Evolutionary conservation across 2,888 invertebrate genomes (phyloP).

Genomic region (Ctena decussata): DNA sequence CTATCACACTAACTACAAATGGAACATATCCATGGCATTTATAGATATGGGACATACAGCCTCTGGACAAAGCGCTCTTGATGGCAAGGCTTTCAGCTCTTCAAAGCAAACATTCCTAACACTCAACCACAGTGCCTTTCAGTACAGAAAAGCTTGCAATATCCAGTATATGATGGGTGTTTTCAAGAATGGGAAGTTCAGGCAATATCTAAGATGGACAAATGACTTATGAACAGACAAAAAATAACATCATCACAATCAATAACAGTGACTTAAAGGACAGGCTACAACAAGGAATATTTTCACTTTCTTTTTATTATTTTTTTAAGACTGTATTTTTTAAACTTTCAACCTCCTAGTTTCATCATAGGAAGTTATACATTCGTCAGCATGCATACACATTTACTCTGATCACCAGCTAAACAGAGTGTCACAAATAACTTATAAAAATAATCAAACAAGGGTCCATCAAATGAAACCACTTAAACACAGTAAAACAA

Average conservation of each 20-base stretch:
- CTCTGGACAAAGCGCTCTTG: too few species aligned
- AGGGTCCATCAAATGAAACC: too few species aligned
- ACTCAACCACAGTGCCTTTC: background rate
- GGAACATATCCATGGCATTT: too few species aligned
- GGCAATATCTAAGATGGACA: background rate
- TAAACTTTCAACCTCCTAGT: background rate
- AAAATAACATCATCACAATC: background rate
- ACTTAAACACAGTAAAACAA: too few species aligned
- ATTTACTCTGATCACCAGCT: background rate
- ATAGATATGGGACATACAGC: too few species aligned
- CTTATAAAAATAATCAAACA: background rate
- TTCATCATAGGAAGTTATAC: background rate
- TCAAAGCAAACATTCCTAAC: background rate
- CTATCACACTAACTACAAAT: background rate
- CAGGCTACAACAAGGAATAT: background rate
- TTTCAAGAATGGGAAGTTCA: background rate
- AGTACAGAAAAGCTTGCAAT: background rate
- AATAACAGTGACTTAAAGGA: background rate
- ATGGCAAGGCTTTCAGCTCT: background rate
- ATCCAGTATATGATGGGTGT: background rate
- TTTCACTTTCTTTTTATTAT: conserved; percentile 7
- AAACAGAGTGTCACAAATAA: background rate
- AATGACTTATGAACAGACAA: background rate
- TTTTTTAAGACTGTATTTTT: conserved; percentile 12
- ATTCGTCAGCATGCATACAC: conserved; percentile 7